Base-by-base conservation (phyloP, 2,797 vertebrate genomes). In the Epinephelus awoara region DNA sequence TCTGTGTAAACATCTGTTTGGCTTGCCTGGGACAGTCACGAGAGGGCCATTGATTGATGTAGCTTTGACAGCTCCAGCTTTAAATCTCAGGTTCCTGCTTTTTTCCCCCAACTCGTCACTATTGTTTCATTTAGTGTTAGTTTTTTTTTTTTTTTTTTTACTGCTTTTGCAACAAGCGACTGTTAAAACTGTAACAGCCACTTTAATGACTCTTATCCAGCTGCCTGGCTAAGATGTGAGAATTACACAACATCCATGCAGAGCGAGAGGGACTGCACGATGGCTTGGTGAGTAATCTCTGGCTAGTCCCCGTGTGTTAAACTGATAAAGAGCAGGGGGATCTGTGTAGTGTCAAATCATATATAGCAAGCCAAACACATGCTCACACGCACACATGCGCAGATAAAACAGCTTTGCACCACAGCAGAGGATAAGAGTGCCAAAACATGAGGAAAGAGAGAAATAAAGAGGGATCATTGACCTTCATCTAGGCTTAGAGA, bases 341-440 rank as follows among this genome's bases (percentile, higher is more conserved):
- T 90, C 94, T 96, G 94, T 85, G 90, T 71, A 92, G 84, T 89
- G 90, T 94, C 92, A 91, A 89, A 91, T 71, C 85, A 82, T 74
- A 82, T 74, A 77, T 75, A 91, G 71, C 78, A 80, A 85, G 87
- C 80, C 77, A 82, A 85, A 67, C 29, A 63, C 73, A 81, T 54
- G 3, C 47, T 69, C 58, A 58, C 23, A 40, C 73, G 46, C 49
- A 49, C 58, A 72, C 62, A 55, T 65, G 66, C 50, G 51, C 44
- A 38, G 72, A 84, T 80, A 77, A 84, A 78, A 79, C 38, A 69
- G 82, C 79, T 75, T 84, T 69, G 55, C 66, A 80, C 59, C 59
- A 75, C 34, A 76, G 40, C 50, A 29, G 51, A 75, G 40, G 40
- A 58, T 49, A 14, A 63, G 46, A 73, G 50, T 5, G 65, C 68